Percentiles rank a stretch among this genome's conserved stretches.
Evolutionary conservation across 2,113 vertebrate species (phyloP).

Genomic region (Entelurus aequoreus): DNA sequence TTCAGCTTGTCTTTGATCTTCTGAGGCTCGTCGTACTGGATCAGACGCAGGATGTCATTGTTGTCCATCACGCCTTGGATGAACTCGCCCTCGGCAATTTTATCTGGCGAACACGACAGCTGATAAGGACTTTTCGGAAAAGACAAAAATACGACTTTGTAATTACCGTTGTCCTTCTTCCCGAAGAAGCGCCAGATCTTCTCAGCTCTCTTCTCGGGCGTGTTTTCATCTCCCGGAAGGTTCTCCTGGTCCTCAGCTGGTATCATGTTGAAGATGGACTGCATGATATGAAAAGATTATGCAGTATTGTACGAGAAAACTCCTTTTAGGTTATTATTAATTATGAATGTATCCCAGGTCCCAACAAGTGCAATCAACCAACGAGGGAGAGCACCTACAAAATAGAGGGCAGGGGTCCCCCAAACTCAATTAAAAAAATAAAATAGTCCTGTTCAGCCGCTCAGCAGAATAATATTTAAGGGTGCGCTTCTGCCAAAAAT

Average conservation of each 20-base stretch:
- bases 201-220: slow-evolving; percentile 79
- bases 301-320: too few relatives aligned
- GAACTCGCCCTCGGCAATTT: slow-evolving; percentile 84
- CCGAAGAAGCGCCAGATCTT: slow-evolving; percentile 86
- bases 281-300: background rate
- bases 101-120: slow-evolving; percentile 67
- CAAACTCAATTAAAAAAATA: too few relatives aligned
- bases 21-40: slow-evolving; percentile 84
- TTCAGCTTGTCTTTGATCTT: slow-evolving; percentile 82
- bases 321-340: too few relatives aligned
- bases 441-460: too few relatives aligned
- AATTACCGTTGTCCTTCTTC: slow-evolving; percentile 82
- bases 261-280: slow-evolving; percentile 93
- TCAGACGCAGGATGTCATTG: slow-evolving; percentile 84
- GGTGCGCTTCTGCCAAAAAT: too few relatives aligned
- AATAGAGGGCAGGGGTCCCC: too few relatives aligned
- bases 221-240: slow-evolving; percentile 81
- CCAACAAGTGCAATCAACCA: too few relatives aligned
- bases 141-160: background rate
- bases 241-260: slow-evolving; percentile 70
- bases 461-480: too few relatives aligned
- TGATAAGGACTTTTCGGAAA: background rate
- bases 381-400: too few relatives aligned
- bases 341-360: too few relatives aligned
- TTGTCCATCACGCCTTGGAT: slow-evolving; percentile 85